Evolutionary conservation across 2,797 vertebrate genomes (phyloP).

Genomic region (Phrynocephalus forsythii): DNA sequence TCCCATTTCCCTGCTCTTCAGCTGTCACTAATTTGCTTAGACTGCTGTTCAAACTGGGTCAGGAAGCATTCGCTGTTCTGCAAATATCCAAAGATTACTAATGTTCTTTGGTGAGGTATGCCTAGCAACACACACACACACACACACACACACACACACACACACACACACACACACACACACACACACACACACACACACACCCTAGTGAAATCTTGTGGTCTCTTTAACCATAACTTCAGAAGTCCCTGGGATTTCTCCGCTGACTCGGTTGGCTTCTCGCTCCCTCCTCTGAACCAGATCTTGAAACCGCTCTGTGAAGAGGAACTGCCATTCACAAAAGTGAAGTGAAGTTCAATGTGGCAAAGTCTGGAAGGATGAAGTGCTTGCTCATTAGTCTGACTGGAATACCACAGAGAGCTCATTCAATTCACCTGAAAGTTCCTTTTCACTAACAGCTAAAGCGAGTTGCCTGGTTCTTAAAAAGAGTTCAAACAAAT

Average conservation of each 20-base stretch:
- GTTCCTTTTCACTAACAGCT: background rate
- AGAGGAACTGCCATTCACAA: constrained; percentile 6
- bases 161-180: too few species aligned
- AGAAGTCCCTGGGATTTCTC: constrained; percentile 7
- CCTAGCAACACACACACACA: background rate
- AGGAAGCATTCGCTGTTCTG: constrained; percentile 1
- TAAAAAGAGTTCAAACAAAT: background rate
- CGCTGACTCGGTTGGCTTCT: background rate
- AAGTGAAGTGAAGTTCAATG: background rate
- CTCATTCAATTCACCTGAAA: background rate
- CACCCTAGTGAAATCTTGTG: background rate
- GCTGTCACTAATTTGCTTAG: constrained; percentile 47
- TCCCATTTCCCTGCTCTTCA: constrained; percentile 49
- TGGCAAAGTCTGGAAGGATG: background rate
- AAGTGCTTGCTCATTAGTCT: background rate
- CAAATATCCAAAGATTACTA: constrained; percentile 7
- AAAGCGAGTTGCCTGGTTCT: constrained; percentile 20
- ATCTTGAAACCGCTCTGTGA: background rate
- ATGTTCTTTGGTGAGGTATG: background rate
- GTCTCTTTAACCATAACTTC: constrained; percentile 36
- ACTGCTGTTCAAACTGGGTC: constrained; percentile 32
- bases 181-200: too few species aligned
- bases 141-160: too few species aligned
- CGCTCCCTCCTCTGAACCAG: background rate
- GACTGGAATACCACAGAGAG: constrained; percentile 12